A percentile compares a stretch with the other conserved stretches of the same genome.
Evolutionary conservation across 2,888 invertebrate species (phyloP).

Genomic region (Parnassius glacialis): DNA sequence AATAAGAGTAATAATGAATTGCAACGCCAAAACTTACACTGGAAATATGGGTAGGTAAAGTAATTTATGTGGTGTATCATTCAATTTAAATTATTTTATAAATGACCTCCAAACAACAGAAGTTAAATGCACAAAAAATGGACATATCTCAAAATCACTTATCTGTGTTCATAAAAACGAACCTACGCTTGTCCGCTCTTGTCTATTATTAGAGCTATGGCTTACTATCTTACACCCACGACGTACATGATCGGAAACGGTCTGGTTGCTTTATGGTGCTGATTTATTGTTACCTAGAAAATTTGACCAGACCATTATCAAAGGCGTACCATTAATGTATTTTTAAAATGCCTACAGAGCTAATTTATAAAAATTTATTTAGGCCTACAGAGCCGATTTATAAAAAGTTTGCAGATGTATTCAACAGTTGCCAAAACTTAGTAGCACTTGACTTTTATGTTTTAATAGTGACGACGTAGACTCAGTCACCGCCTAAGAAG

Average conservation of each 20-base stretch:
- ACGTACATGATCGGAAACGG: slow-evolving; percentile 7
- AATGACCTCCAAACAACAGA: no score
- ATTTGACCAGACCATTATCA: neutral
- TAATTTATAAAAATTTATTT: neutral
- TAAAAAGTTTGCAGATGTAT: no score
- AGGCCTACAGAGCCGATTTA: neutral
- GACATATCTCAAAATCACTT: neutral
- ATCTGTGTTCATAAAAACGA: neutral
- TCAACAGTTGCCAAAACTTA: no score
- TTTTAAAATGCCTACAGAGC: slow-evolving; percentile 14
- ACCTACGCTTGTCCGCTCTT: slow-evolving; percentile 14
- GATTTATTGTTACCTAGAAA: slow-evolving; percentile 20
- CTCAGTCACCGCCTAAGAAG: no score
- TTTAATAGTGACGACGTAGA: no score
- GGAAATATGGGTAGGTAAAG: no score
- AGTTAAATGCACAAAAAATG: neutral
- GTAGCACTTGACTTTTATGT: no score
- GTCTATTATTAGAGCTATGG: slow-evolving; percentile 6
- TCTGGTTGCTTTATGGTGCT: neutral
- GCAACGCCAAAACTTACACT: no score
- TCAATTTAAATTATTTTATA: no score
- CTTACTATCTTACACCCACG: slow-evolving; percentile 20
- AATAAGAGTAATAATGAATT: no score
- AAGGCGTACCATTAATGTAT: neutral
- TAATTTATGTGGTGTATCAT: no score